Base-by-base conservation (phyloP, 1,140 invertebrate genomes). In the Callitettix versicolor region DNA sequence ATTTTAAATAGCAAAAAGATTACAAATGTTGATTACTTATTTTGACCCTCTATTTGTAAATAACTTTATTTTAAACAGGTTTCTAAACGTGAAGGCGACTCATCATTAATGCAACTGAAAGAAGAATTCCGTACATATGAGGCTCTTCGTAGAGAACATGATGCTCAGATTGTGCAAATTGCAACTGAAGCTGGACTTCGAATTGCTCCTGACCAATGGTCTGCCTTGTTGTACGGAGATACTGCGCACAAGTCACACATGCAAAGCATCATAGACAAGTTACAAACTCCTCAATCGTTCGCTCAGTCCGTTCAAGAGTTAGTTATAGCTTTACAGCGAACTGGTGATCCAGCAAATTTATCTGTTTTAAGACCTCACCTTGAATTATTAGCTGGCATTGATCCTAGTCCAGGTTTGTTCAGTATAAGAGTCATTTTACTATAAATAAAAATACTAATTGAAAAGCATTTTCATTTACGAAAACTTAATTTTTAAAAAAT, bases 141-240 rank as follows among this genome's bases (percentile, higher is more conserved):
- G 58, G 81, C 88, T 3, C 68, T 99, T 15, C 76, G 96, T 49
- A 75, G 92, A 1, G 95, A 98, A 68, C 96, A 99, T 65, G 95
- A 99, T 71, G 88, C 93, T n/a, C 96, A 99, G 70, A 95, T 95
- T 62, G 90, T 95, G 7, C 90, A 95, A 73, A 98, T 99, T 62
- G 95, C 95, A 0, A 92, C 92, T 0, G 96, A 99, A 73, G 93
- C 94, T 15, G 95, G 95, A 11, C 73, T 99, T 4, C 76, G 95
- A 34, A 98, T 99, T 55, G 92, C 94, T 0, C 95, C 96, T 0
- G 96, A 99, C 67, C 95, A 98, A 67, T 99, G 95, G 96, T 95
- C 92, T 6, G 90, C 93, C 7, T 69, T 99, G 30, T 70, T 99
- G 1, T 99, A 98, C 68, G 95, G 95, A 1, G 95, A 99, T 68